Base-by-base conservation (phyloP, 2,113 vertebrate genomes). In the Steatornis caripensis region DNA sequence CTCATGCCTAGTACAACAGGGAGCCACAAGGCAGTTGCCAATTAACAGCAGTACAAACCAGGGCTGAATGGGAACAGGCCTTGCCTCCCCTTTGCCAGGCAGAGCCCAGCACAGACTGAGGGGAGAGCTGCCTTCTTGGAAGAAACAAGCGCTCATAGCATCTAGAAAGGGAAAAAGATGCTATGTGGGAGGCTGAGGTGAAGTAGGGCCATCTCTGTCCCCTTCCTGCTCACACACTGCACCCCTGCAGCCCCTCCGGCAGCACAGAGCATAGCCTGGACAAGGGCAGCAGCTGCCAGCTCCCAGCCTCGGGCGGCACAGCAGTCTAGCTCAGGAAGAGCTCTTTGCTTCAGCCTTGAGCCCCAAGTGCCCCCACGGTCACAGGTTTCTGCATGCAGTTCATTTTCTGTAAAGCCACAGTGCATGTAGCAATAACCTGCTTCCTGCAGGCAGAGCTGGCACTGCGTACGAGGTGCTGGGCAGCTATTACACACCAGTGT, bases 231-330 rank as follows among this genome's bases (percentile, higher is more conserved):
- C 14, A 14, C 32, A 26, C 11, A 18, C 29, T 12, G 45, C 48
- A 74, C 6, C 6, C 17, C 39, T 46, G 30, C 1, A 1, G 26
- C 49, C 16, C 43, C 69, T 32, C 36, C 1, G 0, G 10, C 3
- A 1, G n/a, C 58, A 34, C 39, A 18, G 15, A n/a, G 46, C 58
- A 51, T 32, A 72, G 36, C 11, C 39, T 60, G 71, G 36, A 24
- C 3, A 1, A 62, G 26, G 11, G 9, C 30, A 43, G 45, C 77
- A 83, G 39, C 46, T 55, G 29, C 12, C 32, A 53, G 64, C 64
- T 85, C 51, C 81, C 36, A 41, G 0, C 0, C 41, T 43, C 2
- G 0, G 18, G 22, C 2, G 5, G 34, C 30, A 43, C 21, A 49
- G 57, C 27, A 3, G 23, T 24, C 37, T 72, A 84, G 41, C 58